Base-by-base conservation (phyloP, 1,140 invertebrate genomes). In the Platorchestia sp. region DNA sequence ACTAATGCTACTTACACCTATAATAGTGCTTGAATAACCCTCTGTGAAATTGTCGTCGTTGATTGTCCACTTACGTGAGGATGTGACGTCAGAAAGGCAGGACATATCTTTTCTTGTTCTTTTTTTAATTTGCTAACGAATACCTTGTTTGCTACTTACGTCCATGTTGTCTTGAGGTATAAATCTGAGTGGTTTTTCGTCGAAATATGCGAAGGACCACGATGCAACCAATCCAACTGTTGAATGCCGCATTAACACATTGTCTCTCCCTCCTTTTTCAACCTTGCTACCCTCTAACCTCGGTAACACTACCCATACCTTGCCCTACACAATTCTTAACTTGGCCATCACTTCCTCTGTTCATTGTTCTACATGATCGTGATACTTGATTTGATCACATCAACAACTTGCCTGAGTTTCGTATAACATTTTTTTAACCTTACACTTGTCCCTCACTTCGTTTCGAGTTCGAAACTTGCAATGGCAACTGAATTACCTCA, bases 181-280 rank as follows among this genome's bases (percentile, higher is more conserved):
- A 75, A 75, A 75, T 75, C 14, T 75, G 27, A 75, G 59, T 75
- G 47, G n/a, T n/a, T n/a, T n/a, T 75, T 22, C 27, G 59, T 75
- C 10, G 14, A 22, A 75, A 10, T 75, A 75, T 22, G 7, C 59
- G 36, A 75, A 75, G 59, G 27, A 75, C 14, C 14, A 36, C 27
- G 3, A 75, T 75, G 59, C 59, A 75, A 75, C 27, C 7, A 19
- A 75, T 10, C 27, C 59, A 22, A 75, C 6, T 36, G 22, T 19
- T 89, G 87, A 89, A 89, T 89, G 87, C 87, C 98, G 98, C 95
- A 95, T 42, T 95, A 53, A 59, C 96, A 95, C 41, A 95, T 45
- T 96, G 75, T 95, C 75, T 95, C 53, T 95, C 95, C 95, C 45
- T 95, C 53, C 89, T 95, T 95, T 90, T 95, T 86, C 47, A 59